Conservation (phyloP, 2,113 vertebrate species). For the Daubentonia madagascariensis region DNA sequence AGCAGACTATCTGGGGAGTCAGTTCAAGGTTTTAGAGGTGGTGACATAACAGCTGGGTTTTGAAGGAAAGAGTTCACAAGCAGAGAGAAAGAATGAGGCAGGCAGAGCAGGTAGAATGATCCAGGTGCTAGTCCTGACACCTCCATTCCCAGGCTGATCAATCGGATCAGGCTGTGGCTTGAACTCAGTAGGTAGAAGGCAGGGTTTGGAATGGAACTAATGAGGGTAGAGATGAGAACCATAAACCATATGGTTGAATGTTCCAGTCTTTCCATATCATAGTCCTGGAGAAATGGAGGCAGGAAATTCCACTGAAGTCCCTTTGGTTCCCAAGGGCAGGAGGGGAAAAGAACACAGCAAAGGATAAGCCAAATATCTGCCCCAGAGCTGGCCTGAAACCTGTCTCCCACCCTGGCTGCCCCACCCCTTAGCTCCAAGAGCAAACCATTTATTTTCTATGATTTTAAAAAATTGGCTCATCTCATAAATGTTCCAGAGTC, state of each 20-base stretch:
- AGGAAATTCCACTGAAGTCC: conserved; percentile 3
- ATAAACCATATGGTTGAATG: not conserved
- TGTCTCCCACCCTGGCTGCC: conserved; percentile 16
- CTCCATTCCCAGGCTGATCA: not conserved
- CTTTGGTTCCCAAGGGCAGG: conserved; percentile 8
- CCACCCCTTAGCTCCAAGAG: conserved; percentile 32
- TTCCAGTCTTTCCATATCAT: not conserved
- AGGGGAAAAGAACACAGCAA: not conserved
- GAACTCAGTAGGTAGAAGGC: not conserved
- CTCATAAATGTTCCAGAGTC: conserved; percentile 59
- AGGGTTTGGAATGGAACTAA: not conserved
- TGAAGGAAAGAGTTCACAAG: not conserved
- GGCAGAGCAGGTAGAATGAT: too few relatives aligned
- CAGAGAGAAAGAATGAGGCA: not conserved
- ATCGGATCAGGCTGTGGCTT: not conserved
- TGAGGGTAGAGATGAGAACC: conserved; percentile 3
- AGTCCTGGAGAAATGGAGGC: conserved; percentile 32
- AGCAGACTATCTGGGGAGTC: not conserved
- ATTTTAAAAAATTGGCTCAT: conserved; percentile 67
- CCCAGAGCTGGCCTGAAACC: conserved; percentile 15
- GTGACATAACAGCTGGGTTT: not conserved
- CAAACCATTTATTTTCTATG: conserved; percentile 56
- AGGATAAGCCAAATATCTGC: conserved; percentile 8
- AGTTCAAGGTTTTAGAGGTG: not conserved
- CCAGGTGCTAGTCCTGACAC: not conserved